Conservation (phyloP, 1,140 invertebrate species). For the Dendrolimus punctatus region DNA sequence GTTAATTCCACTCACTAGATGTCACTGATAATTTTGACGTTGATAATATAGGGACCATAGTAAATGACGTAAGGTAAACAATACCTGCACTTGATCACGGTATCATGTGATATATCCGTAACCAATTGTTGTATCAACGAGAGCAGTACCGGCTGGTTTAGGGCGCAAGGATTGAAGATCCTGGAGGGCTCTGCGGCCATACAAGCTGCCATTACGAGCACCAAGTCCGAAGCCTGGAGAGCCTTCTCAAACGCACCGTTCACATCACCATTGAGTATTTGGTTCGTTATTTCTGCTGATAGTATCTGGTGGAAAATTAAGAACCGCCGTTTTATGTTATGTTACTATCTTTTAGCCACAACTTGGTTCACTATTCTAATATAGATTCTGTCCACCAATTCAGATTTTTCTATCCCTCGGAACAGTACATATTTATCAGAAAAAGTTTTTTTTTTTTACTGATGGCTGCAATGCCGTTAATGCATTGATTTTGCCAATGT, state of each 20-base stretch:
- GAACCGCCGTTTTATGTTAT: background rate
- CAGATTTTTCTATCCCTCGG: too few species aligned
- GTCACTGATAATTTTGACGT: too few species aligned
- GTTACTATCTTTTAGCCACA: background rate
- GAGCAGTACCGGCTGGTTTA: conserved; percentile 87
- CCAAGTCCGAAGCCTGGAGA: conserved; percentile 85
- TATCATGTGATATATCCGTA: conserved; percentile 87
- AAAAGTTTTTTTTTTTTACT: too few species aligned
- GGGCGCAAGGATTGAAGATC: conserved; percentile 80
- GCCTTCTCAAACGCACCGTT: conserved; percentile 91
- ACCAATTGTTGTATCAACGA: conserved; percentile 93
- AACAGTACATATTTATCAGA: too few species aligned
- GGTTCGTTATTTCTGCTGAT: conserved; percentile 79
- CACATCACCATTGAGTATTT: conserved; percentile 81
- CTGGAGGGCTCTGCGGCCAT: conserved; percentile 82
- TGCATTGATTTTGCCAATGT: too few species aligned
- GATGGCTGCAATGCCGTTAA: too few species aligned
- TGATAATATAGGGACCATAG: too few species aligned
- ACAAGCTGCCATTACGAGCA: conserved; percentile 87
- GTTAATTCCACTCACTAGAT: too few species aligned
- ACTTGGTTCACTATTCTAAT: too few species aligned
- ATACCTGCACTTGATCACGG: conserved; percentile 91
- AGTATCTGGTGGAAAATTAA: conserved; percentile 42
- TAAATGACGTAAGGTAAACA: background rate
- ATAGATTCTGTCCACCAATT: too few species aligned